phyloP scores from a whole-genome alignment of 2,888 invertebrate species.

The Philereme transversata region DNA sequence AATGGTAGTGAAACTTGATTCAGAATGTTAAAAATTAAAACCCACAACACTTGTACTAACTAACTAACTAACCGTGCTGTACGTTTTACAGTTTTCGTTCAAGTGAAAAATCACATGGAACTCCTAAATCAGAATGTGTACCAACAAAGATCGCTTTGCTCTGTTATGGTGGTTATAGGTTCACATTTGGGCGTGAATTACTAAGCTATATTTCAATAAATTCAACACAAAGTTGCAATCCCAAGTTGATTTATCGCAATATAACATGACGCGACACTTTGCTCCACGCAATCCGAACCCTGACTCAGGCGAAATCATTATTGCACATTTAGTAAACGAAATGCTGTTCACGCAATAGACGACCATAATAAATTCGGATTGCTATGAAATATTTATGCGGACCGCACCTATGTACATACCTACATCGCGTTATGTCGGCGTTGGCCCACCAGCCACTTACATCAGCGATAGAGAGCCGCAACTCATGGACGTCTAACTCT shows the following conservation, averaged over 20 bases:
- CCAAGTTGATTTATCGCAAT: conserved; percentile 4
- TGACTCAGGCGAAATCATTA: conserved; percentile 22
- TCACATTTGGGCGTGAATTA: no score
- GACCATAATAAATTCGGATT: conserved; percentile 41
- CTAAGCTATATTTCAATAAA: not conserved
- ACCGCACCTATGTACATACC: conserved; percentile 36
- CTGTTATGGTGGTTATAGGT: no score
- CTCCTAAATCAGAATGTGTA: no score
- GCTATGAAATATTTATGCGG: conserved; percentile 42
- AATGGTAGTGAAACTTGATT: no score
- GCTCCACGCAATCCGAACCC: conserved; percentile 3
- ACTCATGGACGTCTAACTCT: conserved; percentile 53
- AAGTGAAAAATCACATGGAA: no score
- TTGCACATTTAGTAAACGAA: conserved; percentile 38
- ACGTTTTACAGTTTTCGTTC: no score
- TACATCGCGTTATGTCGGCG: conserved; percentile 28
- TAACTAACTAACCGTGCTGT: no score
- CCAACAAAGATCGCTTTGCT: no score
- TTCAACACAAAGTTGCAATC: not conserved
- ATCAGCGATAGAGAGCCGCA: conserved; percentile 40
- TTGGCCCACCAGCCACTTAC: conserved; percentile 36
- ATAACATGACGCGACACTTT: conserved; percentile 25
- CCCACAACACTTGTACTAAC: no score
- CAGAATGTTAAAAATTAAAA: no score
- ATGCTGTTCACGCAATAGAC: conserved; percentile 33